Percentiles rank a stretch among this genome's conserved stretches.
phyloP scores from a whole-genome alignment of 2,888 invertebrate species.

The Crossocerus cetratus region DNA sequence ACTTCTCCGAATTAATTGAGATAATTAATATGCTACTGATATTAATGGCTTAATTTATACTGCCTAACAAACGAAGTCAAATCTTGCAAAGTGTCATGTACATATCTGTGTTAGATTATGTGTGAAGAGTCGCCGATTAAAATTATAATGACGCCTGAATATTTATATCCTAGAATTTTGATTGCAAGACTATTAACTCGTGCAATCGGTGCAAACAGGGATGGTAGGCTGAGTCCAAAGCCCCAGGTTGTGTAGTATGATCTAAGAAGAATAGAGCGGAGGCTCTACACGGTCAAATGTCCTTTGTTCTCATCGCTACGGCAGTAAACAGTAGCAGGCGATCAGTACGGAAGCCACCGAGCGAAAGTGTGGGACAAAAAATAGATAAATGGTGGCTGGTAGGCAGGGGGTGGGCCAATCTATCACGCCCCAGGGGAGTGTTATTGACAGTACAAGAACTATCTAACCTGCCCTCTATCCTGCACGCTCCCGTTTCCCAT shows the following conservation, averaged over 20 bases:
- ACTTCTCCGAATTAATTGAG: too few species aligned
- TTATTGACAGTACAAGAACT: conserved; percentile 75
- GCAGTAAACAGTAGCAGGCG: conserved; percentile 69
- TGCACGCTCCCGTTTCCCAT: conserved; percentile 10
- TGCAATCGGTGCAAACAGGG: too few species aligned
- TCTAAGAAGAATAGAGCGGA: conserved; percentile 31
- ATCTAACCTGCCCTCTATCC: conserved; percentile 62
- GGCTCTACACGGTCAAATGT: conserved; percentile 26
- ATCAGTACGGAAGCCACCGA: conserved; percentile 66
- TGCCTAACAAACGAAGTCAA: too few species aligned
- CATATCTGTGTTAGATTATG: too few species aligned
- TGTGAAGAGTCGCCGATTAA: too few species aligned
- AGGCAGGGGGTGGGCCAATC: conserved; percentile 73
- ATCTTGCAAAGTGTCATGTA: too few species aligned
- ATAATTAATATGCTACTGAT: too few species aligned
- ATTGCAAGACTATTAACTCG: too few species aligned
- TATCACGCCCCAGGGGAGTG: conserved; percentile 73
- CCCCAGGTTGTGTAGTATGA: conserved; percentile 42
- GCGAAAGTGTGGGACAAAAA: conserved; percentile 73
- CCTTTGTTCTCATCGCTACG: conserved; percentile 47
- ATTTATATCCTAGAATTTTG: too few species aligned
- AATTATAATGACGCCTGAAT: too few species aligned
- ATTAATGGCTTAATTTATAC: too few species aligned
- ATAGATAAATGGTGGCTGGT: conserved; percentile 75
- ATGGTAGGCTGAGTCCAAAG: too few species aligned